Base-by-base conservation (phyloP, 1,140 invertebrate species). In the Leptinotarsa defecta region DNA sequence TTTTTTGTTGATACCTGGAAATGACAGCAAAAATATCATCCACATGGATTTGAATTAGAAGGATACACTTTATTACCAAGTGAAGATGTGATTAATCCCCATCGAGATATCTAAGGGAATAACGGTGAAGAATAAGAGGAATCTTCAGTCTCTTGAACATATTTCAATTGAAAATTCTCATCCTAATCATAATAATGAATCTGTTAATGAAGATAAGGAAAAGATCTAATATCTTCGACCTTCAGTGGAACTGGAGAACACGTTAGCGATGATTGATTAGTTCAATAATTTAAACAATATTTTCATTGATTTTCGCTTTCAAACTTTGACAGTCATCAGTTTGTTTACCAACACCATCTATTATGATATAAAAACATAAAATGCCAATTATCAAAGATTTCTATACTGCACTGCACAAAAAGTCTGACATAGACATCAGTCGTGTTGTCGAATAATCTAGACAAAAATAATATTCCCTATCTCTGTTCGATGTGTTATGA, bases 1-100 rank as follows among this genome's bases (percentile, higher is more conserved):
- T 98, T 90, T 97, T 94, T 84, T 94, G 94, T 85, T 96, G 94
- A 88, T 96, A 96, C 93, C 94, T 94, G 77, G 17, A 85, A 80
- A 78, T 74, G 4, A 67, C 27, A 62, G 49, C 48, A 52, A 57
- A 72, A 48, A 78, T 73, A 15, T 62, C 64, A 48, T 77, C 24
- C 27, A 74, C 27, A 64, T 64, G 27, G 24, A 65, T 77, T 72
- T 72, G 24, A 19, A 62, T 19, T n/a, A 8, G 8, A n/a, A 61
- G 22, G 13, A 52, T 19, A 4, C 48, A 72, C 22, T 27, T 61
- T 71, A 75, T 75, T 77, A 83, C 83, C 83, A 84, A 61, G 76
- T 75, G 73, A 83, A 79, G 48, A 80, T 76, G 68, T 82, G 77
- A 75, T 83, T 78, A 82, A 84, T 83, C 69, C 81, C 83, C 83